These are phyloP conservation scores for Eumerus sabulonum DNA, from an alignment of 2,888 invertebrate species.

Conservation along the genomic window DNA sequence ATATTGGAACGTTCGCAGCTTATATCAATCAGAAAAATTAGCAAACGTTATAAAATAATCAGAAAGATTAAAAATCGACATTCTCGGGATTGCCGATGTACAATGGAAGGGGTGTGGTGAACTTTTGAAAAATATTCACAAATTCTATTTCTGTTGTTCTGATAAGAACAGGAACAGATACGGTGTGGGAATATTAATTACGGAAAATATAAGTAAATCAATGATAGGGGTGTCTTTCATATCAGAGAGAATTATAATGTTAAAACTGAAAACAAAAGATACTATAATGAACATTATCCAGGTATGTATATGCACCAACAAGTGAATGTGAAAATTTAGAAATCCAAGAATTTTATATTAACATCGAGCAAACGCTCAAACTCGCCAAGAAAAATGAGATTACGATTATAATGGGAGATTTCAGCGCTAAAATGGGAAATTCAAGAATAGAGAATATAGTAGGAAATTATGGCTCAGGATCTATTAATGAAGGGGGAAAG, in stretches of 20 bases:
- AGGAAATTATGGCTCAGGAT: constrained; percentile 7
- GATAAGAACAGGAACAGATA: constrained; percentile 6
- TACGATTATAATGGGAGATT: constrained; percentile 9
- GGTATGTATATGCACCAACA: constrained; percentile 15
- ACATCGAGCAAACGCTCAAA: neutral
- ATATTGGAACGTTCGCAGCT: constrained; percentile 16
- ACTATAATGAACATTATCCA: constrained; percentile 18
- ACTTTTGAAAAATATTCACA: constrained; percentile 9
- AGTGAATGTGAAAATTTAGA: neutral
- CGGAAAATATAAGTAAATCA: neutral
- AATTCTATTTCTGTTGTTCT: constrained; percentile 9
- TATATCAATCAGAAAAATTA: constrained; percentile 13
- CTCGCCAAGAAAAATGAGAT: constrained; percentile 8
- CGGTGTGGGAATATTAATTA: constrained; percentile 3
- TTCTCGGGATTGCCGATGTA: constrained; percentile 5
- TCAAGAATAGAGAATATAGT: constrained; percentile 4
- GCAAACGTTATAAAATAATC: constrained; percentile 11
- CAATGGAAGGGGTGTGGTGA: constrained; percentile 11
- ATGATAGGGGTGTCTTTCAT: neutral
- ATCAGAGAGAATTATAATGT: constrained; percentile 11
- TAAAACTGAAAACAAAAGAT: constrained; percentile 11
- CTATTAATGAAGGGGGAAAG: neutral
- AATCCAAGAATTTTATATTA: neutral
- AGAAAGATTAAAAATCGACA: constrained; percentile 11
- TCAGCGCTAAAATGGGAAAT: constrained; percentile 8